These are phyloP conservation scores for Malurus cyaneus DNA, from an alignment of 2,113 vertebrate genomes.

Conservation along the genomic window DNA sequence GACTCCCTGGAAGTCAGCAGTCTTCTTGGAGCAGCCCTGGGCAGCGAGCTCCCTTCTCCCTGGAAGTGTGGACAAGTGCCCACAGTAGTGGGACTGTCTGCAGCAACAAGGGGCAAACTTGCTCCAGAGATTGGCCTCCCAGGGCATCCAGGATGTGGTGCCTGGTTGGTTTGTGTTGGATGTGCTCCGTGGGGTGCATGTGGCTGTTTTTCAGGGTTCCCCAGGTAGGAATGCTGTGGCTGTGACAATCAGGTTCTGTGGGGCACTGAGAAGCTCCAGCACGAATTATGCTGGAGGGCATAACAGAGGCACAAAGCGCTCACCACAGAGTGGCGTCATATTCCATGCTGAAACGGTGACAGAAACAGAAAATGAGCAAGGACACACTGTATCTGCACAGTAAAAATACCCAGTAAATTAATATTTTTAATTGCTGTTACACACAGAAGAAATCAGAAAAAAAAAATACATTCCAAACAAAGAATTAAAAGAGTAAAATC, in stretches of 20 bases:
- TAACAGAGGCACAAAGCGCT: background rate
- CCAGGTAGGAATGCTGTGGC: background rate
- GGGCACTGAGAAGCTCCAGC: background rate
- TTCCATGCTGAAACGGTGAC: background rate
- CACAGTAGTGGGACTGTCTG: background rate
- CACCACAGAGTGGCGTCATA: background rate
- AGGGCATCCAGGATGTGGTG: rapidly evolving
- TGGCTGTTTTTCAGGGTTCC: background rate
- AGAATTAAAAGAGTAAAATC: constrained; percentile 51
- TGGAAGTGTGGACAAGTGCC: background rate
- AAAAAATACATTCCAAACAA: constrained; percentile 50
- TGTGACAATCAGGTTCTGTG: background rate
- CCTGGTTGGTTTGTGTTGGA: background rate
- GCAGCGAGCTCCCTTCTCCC: background rate
- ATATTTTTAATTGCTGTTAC: constrained; percentile 61
- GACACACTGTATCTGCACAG: background rate
- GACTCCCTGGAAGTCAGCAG: background rate
- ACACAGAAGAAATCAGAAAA: constrained; percentile 48
- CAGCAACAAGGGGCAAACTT: background rate
- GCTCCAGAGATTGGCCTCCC: background rate
- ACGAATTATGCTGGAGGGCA: background rate
- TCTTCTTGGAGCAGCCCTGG: background rate
- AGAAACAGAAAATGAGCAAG: background rate
- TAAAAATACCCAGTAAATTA: constrained; percentile 43
- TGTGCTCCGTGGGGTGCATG: background rate